Conservation (phyloP, 1,140 invertebrate species). For the Drosophila funebris region DNA sequence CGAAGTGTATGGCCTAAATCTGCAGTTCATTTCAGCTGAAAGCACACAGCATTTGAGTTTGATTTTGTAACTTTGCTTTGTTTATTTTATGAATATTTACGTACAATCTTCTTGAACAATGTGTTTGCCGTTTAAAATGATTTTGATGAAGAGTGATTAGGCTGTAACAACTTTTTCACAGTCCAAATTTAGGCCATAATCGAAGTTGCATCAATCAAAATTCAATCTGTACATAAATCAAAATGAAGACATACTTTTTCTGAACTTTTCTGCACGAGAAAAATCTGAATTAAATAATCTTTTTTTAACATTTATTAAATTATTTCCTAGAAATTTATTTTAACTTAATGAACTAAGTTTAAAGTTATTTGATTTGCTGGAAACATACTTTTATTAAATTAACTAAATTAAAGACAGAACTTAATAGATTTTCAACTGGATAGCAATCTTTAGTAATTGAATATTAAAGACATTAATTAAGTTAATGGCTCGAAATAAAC, state of each 20-base stretch:
- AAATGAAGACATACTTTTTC: background rate
- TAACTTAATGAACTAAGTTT: too few species aligned
- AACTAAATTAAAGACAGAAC: too few species aligned
- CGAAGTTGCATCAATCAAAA: background rate
- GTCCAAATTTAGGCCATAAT: background rate
- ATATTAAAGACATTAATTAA: too few species aligned
- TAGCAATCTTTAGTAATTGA: too few species aligned
- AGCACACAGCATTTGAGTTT: background rate
- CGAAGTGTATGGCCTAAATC: background rate
- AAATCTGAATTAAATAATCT: background rate
- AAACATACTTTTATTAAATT: too few species aligned
- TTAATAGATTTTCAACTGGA: too few species aligned
- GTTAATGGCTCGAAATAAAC: too few species aligned
- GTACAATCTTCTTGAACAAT: background rate
- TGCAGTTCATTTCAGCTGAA: background rate
- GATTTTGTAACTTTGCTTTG: background rate
- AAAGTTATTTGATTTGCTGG: too few species aligned
- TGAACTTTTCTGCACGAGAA: background rate
- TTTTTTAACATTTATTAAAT: too few species aligned
- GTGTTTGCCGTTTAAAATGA: background rate
- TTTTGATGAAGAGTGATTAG: background rate
- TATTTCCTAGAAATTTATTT: too few species aligned
- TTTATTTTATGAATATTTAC: background rate
- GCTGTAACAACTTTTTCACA: background rate
- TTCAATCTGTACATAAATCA: background rate